Conservation (phyloP, 2,888 invertebrate genomes). For the Drosophila mimica region DNA sequence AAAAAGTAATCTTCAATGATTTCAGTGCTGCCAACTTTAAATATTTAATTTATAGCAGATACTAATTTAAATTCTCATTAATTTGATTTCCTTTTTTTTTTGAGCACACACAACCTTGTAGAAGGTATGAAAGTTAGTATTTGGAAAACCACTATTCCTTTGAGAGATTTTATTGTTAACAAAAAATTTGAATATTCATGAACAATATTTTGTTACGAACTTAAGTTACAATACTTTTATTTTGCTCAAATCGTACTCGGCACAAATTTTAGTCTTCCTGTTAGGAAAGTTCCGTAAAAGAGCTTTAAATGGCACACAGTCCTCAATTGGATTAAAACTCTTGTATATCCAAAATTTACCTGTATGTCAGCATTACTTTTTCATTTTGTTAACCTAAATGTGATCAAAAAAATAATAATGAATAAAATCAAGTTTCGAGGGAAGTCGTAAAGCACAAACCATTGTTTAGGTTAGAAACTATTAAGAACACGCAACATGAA, state of each 20-base stretch:
- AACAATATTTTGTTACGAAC: neutral
- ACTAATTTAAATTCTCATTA: neutral
- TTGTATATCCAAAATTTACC: constrained; percentile 4
- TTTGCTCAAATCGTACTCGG: constrained; percentile 37
- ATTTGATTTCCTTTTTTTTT: neutral
- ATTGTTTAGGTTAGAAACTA: constrained; percentile 49
- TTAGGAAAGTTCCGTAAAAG: neutral
- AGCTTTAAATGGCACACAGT: constrained; percentile 17
- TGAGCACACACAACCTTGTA: neutral
- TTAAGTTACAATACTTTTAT: neutral
- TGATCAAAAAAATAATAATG: constrained; percentile 51
- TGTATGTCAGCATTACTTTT: constrained; percentile 23
- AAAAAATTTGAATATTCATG: neutral
- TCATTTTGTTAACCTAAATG: constrained; percentile 63
- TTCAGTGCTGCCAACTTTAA: constrained; percentile 38
- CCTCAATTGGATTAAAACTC: constrained; percentile 6
- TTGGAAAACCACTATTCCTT: neutral
- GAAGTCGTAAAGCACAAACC: constrained; percentile 39
- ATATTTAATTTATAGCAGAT: neutral
- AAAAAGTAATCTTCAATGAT: neutral
- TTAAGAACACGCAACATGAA: constrained; percentile 1
- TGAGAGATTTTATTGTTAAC: neutral
- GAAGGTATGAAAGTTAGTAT: neutral
- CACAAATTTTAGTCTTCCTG: constrained; percentile 50
- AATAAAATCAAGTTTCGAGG: constrained; percentile 9